These are phyloP conservation scores for Graptemys geographica DNA, from an alignment of 2,797 vertebrate genomes.

Conservation along the genomic window DNA sequence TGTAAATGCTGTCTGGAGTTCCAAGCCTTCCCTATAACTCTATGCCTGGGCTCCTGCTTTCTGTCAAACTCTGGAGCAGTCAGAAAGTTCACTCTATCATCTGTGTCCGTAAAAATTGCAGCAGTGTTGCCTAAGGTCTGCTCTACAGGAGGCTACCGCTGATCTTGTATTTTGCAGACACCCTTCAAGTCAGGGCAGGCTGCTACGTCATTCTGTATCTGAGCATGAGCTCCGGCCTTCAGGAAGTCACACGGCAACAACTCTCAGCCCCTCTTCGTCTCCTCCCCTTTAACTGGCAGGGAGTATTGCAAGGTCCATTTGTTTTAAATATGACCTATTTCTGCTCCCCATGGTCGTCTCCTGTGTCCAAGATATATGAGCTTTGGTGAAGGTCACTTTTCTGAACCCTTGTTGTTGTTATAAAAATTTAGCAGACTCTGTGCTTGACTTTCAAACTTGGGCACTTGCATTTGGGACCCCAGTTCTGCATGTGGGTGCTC, in stretches of 20 bases:
- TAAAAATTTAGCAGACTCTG: neutral
- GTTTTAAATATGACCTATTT: neutral
- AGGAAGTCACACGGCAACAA: accelerated
- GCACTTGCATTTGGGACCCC: neutral
- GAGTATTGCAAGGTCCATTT: neutral
- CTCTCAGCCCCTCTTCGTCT: neutral
- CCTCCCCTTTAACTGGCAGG: accelerated
- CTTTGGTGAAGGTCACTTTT: neutral
- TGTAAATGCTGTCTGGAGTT: neutral
- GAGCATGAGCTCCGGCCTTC: accelerated
- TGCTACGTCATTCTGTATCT: accelerated
- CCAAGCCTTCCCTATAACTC: neutral
- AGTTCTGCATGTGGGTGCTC: no score
- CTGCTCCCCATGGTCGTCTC: neutral
- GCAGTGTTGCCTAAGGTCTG: neutral
- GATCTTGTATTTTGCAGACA: accelerated
- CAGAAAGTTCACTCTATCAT: neutral
- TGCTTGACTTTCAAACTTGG: neutral
- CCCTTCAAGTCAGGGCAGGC: accelerated
- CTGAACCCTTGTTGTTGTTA: neutral
- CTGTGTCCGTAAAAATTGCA: neutral
- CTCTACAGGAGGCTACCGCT: neutral
- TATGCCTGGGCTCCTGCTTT: accelerated
- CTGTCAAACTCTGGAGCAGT: neutral
- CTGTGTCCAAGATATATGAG: neutral